These are phyloP conservation scores for Microcebus lehilahytsara DNA, from an alignment of 2,113 vertebrate genomes.

Conservation along the genomic window DNA sequence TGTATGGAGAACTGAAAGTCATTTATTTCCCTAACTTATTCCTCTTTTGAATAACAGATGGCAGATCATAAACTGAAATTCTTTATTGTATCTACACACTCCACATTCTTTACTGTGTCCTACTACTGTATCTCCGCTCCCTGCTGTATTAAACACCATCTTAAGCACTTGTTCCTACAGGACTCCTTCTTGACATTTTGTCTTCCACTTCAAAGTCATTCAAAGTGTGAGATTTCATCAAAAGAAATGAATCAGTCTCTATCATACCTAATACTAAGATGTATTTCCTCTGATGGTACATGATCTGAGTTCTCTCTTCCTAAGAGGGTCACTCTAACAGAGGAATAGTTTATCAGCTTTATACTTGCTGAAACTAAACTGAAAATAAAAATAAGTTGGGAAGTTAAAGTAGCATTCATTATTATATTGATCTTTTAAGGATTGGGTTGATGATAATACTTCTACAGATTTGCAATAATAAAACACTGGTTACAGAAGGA, in stretches of 20 bases:
- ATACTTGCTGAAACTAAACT: slow-evolving; percentile 4
- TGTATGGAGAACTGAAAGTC: slow-evolving; percentile 72
- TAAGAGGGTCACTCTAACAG: background rate
- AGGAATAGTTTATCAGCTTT: background rate
- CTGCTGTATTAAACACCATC: slow-evolving; percentile 79
- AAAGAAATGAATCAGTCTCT: background rate
- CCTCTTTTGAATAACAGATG: slow-evolving; percentile 55
- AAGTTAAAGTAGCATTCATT: background rate
- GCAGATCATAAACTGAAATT: slow-evolving; percentile 51
- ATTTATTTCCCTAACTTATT: slow-evolving; percentile 51
- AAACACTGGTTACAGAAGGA: background rate
- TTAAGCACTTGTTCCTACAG: slow-evolving; percentile 69
- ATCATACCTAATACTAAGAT: background rate
- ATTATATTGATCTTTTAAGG: background rate
- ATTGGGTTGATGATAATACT: background rate
- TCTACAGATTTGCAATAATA: background rate
- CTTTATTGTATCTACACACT: slow-evolving; percentile 69
- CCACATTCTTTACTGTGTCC: slow-evolving; percentile 57
- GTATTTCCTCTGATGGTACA: background rate
- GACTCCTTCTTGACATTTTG: slow-evolving; percentile 70
- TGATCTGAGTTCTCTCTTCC: background rate
- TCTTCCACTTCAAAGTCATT: slow-evolving; percentile 49
- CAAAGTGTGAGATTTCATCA: slow-evolving; percentile 44
- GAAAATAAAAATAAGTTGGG: background rate
- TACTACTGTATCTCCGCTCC: slow-evolving; percentile 61